Conservation (phyloP, 2,888 invertebrate genomes). For the Dendrolimus pini region DNA sequence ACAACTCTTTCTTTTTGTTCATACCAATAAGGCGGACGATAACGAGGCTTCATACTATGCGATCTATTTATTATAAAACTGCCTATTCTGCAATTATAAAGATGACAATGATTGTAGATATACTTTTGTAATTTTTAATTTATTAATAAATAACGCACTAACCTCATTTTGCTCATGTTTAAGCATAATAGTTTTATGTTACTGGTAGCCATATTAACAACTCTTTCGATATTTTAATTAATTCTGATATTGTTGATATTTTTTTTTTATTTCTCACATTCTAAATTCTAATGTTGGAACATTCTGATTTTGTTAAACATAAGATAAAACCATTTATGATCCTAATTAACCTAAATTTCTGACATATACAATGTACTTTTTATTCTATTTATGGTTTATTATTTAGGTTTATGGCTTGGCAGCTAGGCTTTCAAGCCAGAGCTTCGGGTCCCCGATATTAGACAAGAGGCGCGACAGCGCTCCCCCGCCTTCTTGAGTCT, state of each 20-base stretch:
- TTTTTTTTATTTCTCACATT: conserved; percentile 1
- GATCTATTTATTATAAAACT: conserved; percentile 33
- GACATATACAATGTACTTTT: too few species aligned
- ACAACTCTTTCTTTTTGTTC: conserved; percentile 81
- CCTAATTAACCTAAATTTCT: too few species aligned
- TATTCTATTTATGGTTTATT: too few species aligned
- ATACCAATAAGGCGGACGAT: conserved; percentile 85
- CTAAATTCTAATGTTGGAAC: conserved; percentile 1
- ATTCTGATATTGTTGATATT: not conserved
- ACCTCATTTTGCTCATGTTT: conserved; percentile 46
- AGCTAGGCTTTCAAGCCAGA: too few species aligned
- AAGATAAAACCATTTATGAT: too few species aligned
- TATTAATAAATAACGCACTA: conserved; percentile 10
- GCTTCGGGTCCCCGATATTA: too few species aligned
- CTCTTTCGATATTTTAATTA: not conserved
- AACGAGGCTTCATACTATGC: conserved; percentile 60
- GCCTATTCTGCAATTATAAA: conserved; percentile 40
- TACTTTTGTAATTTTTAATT: not conserved
- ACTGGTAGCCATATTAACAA: conserved; percentile 32
- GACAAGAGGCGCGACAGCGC: too few species aligned
- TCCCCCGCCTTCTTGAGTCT: too few species aligned
- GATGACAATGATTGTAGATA: conserved; percentile 2
- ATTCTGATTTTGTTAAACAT: too few species aligned
- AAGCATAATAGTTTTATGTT: conserved; percentile 43
- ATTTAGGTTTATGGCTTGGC: too few species aligned